These are phyloP conservation scores for Sebastes schlegelii DNA, from an alignment of 2,113 vertebrate species.

Conservation along the genomic window DNA sequence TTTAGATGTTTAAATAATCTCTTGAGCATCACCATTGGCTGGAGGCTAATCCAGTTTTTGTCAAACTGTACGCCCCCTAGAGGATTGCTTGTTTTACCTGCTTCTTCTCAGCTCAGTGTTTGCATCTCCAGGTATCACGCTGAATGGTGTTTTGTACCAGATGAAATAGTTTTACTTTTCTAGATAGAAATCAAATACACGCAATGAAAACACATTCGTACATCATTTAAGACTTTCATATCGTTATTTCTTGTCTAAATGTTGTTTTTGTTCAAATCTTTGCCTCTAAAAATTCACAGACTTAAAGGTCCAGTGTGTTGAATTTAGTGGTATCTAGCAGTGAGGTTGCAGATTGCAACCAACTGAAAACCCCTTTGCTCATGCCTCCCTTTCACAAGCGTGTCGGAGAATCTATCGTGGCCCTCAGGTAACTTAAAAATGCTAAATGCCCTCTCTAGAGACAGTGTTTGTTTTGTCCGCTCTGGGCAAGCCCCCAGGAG, in stretches of 20 bases:
- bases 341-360: too few relatives aligned
- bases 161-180: background rate
- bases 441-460: background rate
- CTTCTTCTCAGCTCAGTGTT: background rate
- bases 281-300: background rate
- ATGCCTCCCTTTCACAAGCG: too few relatives aligned
- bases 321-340: too few relatives aligned
- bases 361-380: too few relatives aligned
- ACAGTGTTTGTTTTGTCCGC: too few relatives aligned
- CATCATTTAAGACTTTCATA: background rate
- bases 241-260: background rate
- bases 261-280: background rate
- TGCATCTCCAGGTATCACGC: background rate
- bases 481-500: too few relatives aligned
- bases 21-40: slow-evolving; percentile 69
- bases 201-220: background rate
- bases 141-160: background rate
- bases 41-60: slow-evolving; percentile 64
- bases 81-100: slow-evolving; percentile 11
- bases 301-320: too few relatives aligned
- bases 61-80: slow-evolving; percentile 50
- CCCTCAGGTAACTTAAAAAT: too few relatives aligned
- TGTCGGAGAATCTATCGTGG: too few relatives aligned
- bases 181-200: background rate
- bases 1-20: slow-evolving; percentile 77